A percentile compares a stretch with the other conserved stretches of the same genome.
These are phyloP conservation scores for Chironomus tentans DNA, from an alignment of 2,888 invertebrate genomes.

Conservation along the genomic window DNA sequence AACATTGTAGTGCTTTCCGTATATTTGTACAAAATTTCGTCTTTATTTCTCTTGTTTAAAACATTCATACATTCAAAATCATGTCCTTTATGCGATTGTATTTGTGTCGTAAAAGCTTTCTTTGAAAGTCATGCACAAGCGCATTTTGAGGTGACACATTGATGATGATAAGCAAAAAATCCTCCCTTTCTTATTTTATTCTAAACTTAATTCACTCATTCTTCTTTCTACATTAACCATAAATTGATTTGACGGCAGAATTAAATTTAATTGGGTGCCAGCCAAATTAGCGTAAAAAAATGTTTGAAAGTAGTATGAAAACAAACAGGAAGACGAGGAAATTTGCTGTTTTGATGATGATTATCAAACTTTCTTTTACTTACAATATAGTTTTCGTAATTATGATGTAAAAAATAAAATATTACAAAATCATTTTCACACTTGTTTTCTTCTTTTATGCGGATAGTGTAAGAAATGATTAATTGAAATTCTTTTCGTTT, in stretches of 20 bases:
- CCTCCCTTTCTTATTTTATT: not conserved
- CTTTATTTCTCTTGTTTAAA: not conserved
- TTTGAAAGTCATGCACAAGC: constrained; percentile 10
- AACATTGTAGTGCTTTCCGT: no score
- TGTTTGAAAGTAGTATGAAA: no score
- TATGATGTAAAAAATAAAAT: no score
- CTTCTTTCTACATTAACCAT: not conserved
- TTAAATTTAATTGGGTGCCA: constrained; percentile 5
- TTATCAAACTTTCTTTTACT: no score
- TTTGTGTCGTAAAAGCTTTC: not conserved
- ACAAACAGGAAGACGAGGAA: no score
- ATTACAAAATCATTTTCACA: no score
- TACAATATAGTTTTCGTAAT: no score
- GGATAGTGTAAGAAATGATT: not conserved
- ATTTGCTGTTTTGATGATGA: no score
- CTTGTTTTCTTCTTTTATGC: no score
- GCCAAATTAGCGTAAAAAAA: not conserved
- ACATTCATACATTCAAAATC: not conserved
- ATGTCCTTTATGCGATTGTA: not conserved
- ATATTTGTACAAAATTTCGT: no score
- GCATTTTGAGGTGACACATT: constrained; percentile 2
- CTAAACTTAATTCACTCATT: not conserved
- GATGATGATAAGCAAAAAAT: not conserved
- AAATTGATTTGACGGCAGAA: not conserved
- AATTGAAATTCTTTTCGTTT: no score